Evolutionary conservation across 2,113 vertebrate genomes (phyloP), one percentile per base, ranked within the genome.

Genomic region (Channa argus): DNA sequence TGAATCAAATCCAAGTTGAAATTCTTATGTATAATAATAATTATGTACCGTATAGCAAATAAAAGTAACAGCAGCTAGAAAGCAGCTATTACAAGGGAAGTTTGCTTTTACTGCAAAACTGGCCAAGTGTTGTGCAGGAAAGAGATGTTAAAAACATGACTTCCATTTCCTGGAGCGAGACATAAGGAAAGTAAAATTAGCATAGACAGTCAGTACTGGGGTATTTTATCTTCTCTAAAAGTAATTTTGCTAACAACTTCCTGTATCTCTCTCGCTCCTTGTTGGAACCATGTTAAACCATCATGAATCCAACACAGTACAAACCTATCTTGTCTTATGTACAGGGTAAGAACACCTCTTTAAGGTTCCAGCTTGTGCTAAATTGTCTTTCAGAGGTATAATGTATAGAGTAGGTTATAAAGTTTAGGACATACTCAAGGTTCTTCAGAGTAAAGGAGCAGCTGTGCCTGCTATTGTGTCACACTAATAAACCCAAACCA

Each of bases 161-260:
- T 74, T 79, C n/a, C 55, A 69, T 72, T 80, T 87, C 69, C 86
- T 87, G 81, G 74, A 82, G 68, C 61, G 63, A 84, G 34, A 84
- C 49, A 76, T 66, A 67, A 73, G 58, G 50, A 51, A 85, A 79
- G 50, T 69, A 0, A 46, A 74, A 73, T 71, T 51, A 71, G 33
- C 49, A 36, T 24, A 7, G 13, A 59, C 24, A 11, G 37, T 15
- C 5, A 44, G 12, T 3, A 13, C 2, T 14, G 5, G 5, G 13
- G 14, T 8, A 2, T 52, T 43, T 79, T 37, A 36, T 11, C 67
- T 46, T 24, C 59, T 41, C 43, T 15, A 46, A 34, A 71, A n/a
- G 38, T 8, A 44, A 36, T 63, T 5, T 49, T n/a, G 24, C 64
- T 15, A 2, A 38, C 13, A 38, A 33, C 14, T 60, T 36, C 47